Evolutionary conservation across 2,797 vertebrate species (phyloP).

Genomic region (Clangula hyemalis): DNA sequence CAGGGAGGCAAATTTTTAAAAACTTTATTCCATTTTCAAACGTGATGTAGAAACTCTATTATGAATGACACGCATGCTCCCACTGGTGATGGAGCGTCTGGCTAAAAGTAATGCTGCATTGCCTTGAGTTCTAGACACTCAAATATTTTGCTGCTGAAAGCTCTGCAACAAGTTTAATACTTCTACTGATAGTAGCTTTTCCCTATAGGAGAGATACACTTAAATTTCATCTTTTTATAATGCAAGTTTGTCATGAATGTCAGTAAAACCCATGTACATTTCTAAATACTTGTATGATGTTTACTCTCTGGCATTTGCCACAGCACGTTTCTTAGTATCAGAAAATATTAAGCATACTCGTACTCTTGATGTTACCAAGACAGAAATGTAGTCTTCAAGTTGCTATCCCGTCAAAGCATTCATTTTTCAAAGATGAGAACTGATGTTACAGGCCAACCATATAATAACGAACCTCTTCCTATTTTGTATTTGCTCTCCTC

Average conservation of each 20-base stretch:
- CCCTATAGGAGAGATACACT: not conserved
- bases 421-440: not conserved
- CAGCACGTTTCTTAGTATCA: not conserved
- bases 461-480: not conserved
- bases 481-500: not conserved
- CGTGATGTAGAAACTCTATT: conserved; percentile 74
- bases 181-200: not conserved
- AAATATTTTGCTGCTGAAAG: not conserved
- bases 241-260: not conserved
- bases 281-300: not conserved
- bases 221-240: not conserved
- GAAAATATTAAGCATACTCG: not conserved
- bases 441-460: not conserved
- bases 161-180: not conserved
- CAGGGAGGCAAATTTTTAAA: conserved; percentile 43
- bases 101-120: not conserved
- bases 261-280: not conserved
- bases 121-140: not conserved
- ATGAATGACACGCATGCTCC: conserved; percentile 65
- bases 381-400: not conserved
- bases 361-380: not conserved
- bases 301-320: not conserved
- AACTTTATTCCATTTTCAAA: conserved; percentile 36
- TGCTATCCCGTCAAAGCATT: not conserved
- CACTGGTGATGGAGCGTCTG: not conserved